Conservation (phyloP, 2,797 vertebrate genomes). For the Threskiornis aethiopicus region DNA sequence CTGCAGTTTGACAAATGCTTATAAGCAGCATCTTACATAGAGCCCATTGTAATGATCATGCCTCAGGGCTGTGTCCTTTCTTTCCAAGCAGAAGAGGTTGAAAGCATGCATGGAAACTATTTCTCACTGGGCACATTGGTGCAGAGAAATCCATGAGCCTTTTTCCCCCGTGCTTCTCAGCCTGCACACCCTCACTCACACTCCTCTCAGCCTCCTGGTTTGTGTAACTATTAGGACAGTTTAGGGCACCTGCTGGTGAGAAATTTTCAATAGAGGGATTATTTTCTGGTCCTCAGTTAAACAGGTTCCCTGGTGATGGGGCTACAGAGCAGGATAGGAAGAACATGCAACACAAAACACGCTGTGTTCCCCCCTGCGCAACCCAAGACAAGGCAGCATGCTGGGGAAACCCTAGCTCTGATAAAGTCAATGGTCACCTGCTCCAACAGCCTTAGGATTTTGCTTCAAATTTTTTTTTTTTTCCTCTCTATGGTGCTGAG, state of each 20-base stretch:
- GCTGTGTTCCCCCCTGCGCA: fast-evolving
- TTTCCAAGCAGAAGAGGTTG: constrained; percentile 12
- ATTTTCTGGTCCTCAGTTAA: neutral
- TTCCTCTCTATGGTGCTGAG: neutral
- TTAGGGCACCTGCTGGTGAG: neutral
- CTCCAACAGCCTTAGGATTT: neutral
- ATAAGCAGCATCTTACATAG: neutral
- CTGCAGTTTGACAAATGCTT: neutral
- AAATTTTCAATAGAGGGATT: neutral
- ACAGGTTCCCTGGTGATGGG: neutral
- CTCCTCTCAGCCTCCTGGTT: neutral
- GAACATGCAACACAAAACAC: neutral
- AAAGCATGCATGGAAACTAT: constrained; percentile 39
- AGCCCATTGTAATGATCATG: neutral
- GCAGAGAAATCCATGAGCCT: neutral
- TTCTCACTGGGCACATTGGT: neutral
- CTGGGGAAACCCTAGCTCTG: neutral
- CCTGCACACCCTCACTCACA: neutral
- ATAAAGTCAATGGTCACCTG: neutral
- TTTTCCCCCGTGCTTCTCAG: neutral
- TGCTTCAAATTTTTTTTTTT: neutral
- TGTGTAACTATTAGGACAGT: neutral
- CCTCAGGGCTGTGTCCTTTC: constrained; percentile 29
- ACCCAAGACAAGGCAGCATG: neutral
- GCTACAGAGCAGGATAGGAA: neutral